phyloP scores from a whole-genome alignment of 2,797 vertebrate species.

The Aythya fuligula region DNA sequence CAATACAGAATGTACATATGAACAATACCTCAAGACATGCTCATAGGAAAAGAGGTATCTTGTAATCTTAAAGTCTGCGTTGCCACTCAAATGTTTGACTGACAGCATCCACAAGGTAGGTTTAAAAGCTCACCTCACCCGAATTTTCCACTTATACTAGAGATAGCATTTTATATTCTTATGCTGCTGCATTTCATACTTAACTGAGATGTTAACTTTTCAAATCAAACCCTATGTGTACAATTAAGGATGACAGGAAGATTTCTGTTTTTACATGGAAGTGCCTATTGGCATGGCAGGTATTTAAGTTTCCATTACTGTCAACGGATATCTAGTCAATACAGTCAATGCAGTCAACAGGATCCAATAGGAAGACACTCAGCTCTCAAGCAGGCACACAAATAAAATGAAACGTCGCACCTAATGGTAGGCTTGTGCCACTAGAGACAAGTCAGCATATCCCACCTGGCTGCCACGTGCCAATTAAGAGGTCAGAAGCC shows the following conservation, averaged over 20 bases:
- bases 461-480: accelerated
- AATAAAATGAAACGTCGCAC: background rate
- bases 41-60: background rate
- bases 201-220: background rate
- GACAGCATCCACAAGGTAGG: background rate
- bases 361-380: background rate
- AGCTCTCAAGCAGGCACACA: background rate
- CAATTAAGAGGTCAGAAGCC: background rate
- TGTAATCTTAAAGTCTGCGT: background rate
- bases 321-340: background rate
- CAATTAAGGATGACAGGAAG: background rate
- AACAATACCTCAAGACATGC: background rate
- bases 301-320: background rate
- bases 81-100: background rate
- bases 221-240: background rate
- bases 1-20: accelerated
- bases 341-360: background rate
- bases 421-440: background rate
- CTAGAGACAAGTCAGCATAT: background rate
- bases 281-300: background rate
- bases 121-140: background rate
- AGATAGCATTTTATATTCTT: background rate
- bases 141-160: background rate
- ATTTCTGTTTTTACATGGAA: background rate
- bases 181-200: background rate